phyloP scores from a whole-genome alignment of 2,113 vertebrate species.

The Pluvialis apricaria region DNA sequence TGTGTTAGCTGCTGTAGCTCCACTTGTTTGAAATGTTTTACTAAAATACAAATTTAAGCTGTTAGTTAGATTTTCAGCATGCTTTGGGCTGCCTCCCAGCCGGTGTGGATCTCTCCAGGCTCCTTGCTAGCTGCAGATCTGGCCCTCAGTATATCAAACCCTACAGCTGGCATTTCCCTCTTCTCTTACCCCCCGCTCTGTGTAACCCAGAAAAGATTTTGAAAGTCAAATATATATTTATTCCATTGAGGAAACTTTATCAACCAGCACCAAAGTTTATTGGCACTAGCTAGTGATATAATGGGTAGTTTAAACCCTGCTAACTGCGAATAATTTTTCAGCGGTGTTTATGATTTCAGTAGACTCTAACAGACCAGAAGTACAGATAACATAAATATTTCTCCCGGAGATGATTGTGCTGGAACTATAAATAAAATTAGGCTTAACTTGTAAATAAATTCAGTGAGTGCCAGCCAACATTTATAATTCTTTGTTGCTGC shows the following conservation, averaged over 20 bases:
- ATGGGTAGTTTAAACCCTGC: conserved; percentile 79
- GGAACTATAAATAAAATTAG: conserved; percentile 79
- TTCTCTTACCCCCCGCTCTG: background rate
- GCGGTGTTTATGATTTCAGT: conserved; percentile 73
- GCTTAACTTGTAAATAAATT: conserved; percentile 79
- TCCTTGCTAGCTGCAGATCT: background rate
- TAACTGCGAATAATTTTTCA: conserved; percentile 84
- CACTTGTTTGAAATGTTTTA: background rate
- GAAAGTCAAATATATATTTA: conserved; percentile 79
- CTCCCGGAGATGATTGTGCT: conserved; percentile 70
- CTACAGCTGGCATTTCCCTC: conserved; percentile 18
- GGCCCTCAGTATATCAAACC: background rate
- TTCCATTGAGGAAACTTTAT: conserved; percentile 77
- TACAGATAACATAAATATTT: conserved; percentile 82
- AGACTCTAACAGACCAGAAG: conserved; percentile 73
- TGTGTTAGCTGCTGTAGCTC: background rate
- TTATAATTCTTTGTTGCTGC: conserved; percentile 74
- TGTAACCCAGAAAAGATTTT: conserved; percentile 67
- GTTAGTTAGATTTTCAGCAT: background rate
- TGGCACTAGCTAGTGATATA: conserved; percentile 78
- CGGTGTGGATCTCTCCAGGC: background rate
- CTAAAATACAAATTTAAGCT: background rate
- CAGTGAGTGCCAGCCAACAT: conserved; percentile 64
- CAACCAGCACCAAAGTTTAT: conserved; percentile 76
- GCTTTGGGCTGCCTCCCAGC: background rate